Conservation (phyloP, 2,797 vertebrate genomes). For the Amblyraja radiata region DNA sequence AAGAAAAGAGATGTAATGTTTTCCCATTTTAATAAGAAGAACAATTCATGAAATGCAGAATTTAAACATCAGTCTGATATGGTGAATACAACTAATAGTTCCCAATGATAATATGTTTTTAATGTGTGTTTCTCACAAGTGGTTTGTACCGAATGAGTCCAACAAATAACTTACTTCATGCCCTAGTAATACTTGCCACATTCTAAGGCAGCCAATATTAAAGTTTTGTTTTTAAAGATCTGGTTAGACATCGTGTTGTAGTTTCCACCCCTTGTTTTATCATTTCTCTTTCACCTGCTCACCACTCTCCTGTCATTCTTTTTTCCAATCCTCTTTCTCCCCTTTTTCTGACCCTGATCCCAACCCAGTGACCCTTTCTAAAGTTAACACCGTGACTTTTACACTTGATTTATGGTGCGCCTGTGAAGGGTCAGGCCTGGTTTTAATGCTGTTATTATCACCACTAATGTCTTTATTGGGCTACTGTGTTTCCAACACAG, state of each 20-base stretch:
- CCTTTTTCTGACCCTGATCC: conserved; percentile 61
- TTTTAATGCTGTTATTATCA: conserved; percentile 51
- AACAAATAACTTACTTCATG: not conserved
- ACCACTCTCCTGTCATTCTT: conserved; percentile 48
- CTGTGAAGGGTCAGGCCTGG: conserved; percentile 62
- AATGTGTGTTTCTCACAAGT: no score
- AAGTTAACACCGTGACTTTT: conserved; percentile 66
- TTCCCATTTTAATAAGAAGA: not conserved
- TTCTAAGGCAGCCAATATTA: not conserved
- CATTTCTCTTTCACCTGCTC: conserved; percentile 47
- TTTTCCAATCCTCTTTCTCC: conserved; percentile 56
- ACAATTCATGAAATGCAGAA: not conserved
- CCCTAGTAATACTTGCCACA: not conserved
- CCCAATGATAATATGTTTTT: no score
- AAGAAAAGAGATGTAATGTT: not conserved
- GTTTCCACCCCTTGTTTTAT: conserved; percentile 34
- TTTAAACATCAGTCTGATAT: not conserved
- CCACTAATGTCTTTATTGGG: conserved; percentile 37
- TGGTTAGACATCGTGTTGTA: not conserved
- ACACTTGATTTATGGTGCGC: conserved; percentile 70
- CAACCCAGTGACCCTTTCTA: conserved; percentile 66
- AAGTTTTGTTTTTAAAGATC: not conserved
- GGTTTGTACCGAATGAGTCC: not conserved
- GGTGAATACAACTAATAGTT: not conserved
- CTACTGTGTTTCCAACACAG: conserved; percentile 27